Conservation (phyloP, 2,888 invertebrate genomes). For the Yponomeuta malinellus region DNA sequence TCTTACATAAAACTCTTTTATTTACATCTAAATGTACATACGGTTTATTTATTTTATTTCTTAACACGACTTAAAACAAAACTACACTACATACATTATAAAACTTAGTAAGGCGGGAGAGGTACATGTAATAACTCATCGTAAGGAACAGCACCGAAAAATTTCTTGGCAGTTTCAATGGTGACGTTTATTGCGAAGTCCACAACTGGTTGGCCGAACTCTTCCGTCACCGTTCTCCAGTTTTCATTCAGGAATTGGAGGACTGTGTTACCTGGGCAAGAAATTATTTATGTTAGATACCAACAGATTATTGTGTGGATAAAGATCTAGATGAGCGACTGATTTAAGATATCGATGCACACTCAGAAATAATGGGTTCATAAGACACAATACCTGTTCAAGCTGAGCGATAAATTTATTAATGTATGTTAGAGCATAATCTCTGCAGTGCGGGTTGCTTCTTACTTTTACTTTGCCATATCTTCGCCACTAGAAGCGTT, state of each 20-base stretch:
- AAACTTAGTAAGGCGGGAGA: constrained; percentile 37
- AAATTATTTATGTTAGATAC: neutral
- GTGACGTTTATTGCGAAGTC: constrained; percentile 66
- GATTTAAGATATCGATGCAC: too few species aligned
- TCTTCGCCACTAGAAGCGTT: too few species aligned
- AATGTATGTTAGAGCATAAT: too few species aligned
- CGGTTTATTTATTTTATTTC: neutral
- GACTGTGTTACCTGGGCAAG: constrained; percentile 61
- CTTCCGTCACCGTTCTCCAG: constrained; percentile 67
- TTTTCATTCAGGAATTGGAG: constrained; percentile 65
- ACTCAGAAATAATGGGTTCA: too few species aligned
- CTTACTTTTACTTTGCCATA: too few species aligned
- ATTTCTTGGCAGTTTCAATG: constrained; percentile 58
- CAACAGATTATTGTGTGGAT: too few species aligned
- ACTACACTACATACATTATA: neutral
- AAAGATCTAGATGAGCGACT: too few species aligned
- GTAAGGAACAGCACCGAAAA: constrained; percentile 64
- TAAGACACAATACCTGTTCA: too few species aligned
- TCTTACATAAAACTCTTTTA: neutral
- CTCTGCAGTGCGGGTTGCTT: too few species aligned
- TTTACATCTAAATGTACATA: neutral
- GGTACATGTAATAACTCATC: constrained; percentile 62
- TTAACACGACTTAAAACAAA: neutral
- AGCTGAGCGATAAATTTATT: too few species aligned
- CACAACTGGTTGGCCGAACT: constrained; percentile 66